A percentile compares a stretch with the other conserved stretches of the same genome.
Conservation (phyloP, 2,113 vertebrate genomes). For the Gila orcuttii region DNA sequence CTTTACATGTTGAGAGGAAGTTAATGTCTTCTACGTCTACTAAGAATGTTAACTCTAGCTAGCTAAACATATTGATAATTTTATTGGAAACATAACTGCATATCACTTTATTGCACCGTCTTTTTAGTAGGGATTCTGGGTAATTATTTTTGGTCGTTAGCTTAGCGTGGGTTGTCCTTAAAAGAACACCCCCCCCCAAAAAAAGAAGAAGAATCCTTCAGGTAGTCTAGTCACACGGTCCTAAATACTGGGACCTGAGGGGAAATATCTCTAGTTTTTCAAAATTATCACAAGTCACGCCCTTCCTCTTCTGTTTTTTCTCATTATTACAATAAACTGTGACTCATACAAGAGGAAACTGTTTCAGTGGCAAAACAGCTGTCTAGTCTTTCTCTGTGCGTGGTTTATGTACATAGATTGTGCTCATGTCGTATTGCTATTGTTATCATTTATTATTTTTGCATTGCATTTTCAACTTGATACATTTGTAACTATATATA, state of each 20-base stretch:
- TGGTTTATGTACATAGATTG: no score
- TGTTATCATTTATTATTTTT: not conserved
- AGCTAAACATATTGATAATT: not conserved
- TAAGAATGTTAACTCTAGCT: not conserved
- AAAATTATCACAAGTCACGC: slow-evolving; percentile 13
- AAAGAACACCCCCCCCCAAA: no score
- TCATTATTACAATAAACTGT: not conserved
- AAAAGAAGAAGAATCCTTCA: no score
- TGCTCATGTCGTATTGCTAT: not conserved
- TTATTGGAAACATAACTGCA: not conserved
- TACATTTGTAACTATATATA: no score
- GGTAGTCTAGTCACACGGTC: not conserved
- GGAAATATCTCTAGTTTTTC: not conserved
- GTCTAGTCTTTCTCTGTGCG: not conserved
- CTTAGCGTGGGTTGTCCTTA: not conserved
- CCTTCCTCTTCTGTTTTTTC: slow-evolving; percentile 25
- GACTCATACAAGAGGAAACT: not conserved
- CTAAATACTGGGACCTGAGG: not conserved
- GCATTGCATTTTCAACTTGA: not conserved
- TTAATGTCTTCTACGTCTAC: not conserved
- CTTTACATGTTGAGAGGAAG: not conserved
- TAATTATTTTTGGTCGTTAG: not conserved
- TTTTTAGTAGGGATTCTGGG: not conserved
- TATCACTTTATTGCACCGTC: not conserved
- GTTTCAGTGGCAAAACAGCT: not conserved